Evolutionary conservation across 2,113 vertebrate species (phyloP), one percentile per base, ranked within the genome.

Genomic region (Zapornia atra): DNA sequence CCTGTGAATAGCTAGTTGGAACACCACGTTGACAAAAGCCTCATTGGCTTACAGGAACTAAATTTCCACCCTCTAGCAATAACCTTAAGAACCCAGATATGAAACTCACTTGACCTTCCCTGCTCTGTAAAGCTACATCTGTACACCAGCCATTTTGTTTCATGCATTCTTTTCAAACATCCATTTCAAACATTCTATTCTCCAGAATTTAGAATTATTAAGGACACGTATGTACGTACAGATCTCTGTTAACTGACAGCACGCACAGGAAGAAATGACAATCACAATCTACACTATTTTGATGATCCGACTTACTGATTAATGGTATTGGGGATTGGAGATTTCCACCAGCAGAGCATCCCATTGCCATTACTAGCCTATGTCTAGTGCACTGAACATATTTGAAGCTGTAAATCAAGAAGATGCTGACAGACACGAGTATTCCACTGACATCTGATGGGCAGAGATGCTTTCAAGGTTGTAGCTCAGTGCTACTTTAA

Each of bases 1-100:
- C 95, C 90, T 96, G 94, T 88, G 90, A 92, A 77, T 40, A 95
- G 86, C 92, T 88, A 71, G 42, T 78, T 94, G 69, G 82, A 96
- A 93, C 0, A 0, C 60, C 38, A 75, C 21, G 6, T 29, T 9
- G 3, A 79, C 77, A 92, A 89, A 88, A 92, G 68, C 65, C 18
- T 90, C 72, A 40, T 44, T 92, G 92, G 92, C 82, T 96, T 36
- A 9, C 6, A 72, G 12, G 44, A 90, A 65, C 65, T n/a, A 86
- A 71, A 92, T 94, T 94, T 75, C 71, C 56, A 71, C 68, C 85
- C 91, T 95, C 86, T 33, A 90, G 88, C 83, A 83, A 92, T 75
- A 93, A 90, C 38, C 64, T 92, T 78, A 94, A 44, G 82, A 71
- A 81, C 73, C 40, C 57, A 65, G 38, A 83, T 50, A 38, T 17